A percentile compares a stretch with the other conserved stretches of the same genome.
Evolutionary conservation across 2,888 invertebrate genomes (phyloP).

Genomic region (Conomelus anceps): DNA sequence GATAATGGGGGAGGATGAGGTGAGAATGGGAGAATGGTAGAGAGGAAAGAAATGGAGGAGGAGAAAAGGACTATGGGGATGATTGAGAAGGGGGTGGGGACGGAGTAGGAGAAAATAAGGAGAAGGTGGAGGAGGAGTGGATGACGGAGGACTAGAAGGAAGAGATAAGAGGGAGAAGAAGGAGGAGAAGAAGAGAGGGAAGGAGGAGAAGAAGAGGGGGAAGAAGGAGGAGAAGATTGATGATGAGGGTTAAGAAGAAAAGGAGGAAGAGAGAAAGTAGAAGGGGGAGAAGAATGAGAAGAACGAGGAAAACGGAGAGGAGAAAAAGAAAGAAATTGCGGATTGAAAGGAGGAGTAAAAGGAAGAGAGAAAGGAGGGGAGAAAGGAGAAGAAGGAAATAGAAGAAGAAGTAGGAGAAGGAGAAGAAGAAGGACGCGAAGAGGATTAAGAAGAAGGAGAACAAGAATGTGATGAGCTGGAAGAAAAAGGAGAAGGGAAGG

Average conservation of each 20-base stretch:
- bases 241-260: too few species aligned
- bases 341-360: too few species aligned
- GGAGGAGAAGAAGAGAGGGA: not conserved
- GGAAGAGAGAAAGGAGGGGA: not conserved
- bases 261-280: too few species aligned
- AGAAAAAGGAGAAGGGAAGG: too few species aligned
- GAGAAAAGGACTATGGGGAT: not conserved
- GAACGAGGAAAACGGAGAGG: too few species aligned
- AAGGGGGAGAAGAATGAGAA: not conserved
- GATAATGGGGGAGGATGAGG: not conserved
- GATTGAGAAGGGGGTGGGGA: not conserved
- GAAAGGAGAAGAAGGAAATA: too few species aligned
- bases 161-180: not conserved
- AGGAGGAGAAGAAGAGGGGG: not conserved
- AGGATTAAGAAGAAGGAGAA: too few species aligned
- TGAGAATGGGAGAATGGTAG: not conserved
- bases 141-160: not conserved
- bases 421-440: too few species aligned
- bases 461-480: too few species aligned
- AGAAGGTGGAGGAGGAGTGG: not conserved
- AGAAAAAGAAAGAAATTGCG: too few species aligned
- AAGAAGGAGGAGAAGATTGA: not conserved
- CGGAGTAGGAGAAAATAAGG: not conserved
- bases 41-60: not conserved
- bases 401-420: too few species aligned